These are phyloP conservation scores for Alligator mississippiensis DNA, from an alignment of 2,113 vertebrate species.

Conservation along the genomic window DNA sequence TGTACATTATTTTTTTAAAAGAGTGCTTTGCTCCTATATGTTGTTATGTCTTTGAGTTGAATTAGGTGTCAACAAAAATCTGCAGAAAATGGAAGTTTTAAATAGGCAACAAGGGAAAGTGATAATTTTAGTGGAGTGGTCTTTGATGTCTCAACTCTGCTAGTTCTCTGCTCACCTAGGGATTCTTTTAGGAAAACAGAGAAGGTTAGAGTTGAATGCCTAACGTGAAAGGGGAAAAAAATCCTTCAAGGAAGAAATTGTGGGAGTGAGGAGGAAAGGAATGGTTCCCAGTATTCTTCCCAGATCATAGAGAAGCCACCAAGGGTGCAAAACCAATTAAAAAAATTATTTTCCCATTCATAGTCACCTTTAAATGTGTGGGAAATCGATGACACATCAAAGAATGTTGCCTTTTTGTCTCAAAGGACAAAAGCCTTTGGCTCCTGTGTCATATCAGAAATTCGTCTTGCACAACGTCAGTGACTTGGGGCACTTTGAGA, in stretches of 20 bases:
- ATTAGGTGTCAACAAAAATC: not conserved
- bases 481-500: fast-evolving
- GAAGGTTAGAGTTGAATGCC: too few species aligned
- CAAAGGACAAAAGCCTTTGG: not conserved
- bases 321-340: not conserved
- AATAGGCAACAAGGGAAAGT: not conserved
- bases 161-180: not conserved
- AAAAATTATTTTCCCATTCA: not conserved
- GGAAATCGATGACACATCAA: not conserved
- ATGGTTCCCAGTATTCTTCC: not conserved
- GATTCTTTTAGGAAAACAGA: not conserved
- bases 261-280: not conserved
- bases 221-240: too few species aligned
- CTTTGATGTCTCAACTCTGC: not conserved
- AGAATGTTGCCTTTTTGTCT: not conserved
- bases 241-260: not conserved
- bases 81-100: not conserved
- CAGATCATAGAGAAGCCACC: not conserved
- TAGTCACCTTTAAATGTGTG: not conserved
- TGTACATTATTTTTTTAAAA: not conserved
- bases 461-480: not conserved
- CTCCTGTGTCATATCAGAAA: fast-evolving
- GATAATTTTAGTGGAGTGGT: not conserved
- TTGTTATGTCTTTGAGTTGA: not conserved
- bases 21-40: not conserved